A percentile compares a stretch with the other conserved stretches of the same genome.
phyloP scores from a whole-genome alignment of 2,888 invertebrate genomes.

The Acanthosoma haemorrhoidale region DNA sequence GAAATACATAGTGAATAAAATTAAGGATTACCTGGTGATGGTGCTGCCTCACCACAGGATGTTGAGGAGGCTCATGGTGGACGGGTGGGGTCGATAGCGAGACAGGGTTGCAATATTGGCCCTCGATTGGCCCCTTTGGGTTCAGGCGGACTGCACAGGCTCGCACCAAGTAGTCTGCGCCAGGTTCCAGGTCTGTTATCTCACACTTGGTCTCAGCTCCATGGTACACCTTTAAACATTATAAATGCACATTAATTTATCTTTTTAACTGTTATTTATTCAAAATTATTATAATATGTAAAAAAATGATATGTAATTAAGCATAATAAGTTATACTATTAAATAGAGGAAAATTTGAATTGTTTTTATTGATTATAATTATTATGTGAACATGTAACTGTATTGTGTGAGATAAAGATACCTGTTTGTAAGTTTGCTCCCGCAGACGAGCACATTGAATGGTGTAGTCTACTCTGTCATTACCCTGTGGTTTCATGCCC shows the following conservation, averaged over 20 bases:
- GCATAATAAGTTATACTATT: too few relatives aligned
- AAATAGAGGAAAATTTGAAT: too few relatives aligned
- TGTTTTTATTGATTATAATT: too few relatives aligned
- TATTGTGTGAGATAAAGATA: constrained; percentile 41
- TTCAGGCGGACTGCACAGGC: constrained; percentile 69
- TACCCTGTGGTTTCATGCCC: constrained; percentile 52
- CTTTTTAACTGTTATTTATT: neutral
- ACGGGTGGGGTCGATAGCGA: constrained; percentile 53
- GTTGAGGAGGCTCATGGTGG: constrained; percentile 43
- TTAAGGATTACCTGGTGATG: constrained; percentile 32
- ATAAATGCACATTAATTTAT: neutral
- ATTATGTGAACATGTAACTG: too few relatives aligned
- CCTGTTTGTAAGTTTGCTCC: constrained; percentile 61
- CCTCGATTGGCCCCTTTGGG: constrained; percentile 56
- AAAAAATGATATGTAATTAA: neutral
- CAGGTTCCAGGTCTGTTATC: constrained; percentile 65
- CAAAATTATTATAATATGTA: neutral
- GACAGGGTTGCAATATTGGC: constrained; percentile 64
- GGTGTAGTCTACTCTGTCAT: constrained; percentile 66
- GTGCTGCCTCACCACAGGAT: constrained; percentile 43
- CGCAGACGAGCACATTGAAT: constrained; percentile 61
- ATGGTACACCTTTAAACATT: constrained; percentile 55
- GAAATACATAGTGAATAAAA: neutral
- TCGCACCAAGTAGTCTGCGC: constrained; percentile 69
- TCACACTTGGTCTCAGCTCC: constrained; percentile 59